Evolutionary conservation across 2,113 vertebrate genomes (phyloP).

Genomic region (human (Homo sapiens)): DNA sequence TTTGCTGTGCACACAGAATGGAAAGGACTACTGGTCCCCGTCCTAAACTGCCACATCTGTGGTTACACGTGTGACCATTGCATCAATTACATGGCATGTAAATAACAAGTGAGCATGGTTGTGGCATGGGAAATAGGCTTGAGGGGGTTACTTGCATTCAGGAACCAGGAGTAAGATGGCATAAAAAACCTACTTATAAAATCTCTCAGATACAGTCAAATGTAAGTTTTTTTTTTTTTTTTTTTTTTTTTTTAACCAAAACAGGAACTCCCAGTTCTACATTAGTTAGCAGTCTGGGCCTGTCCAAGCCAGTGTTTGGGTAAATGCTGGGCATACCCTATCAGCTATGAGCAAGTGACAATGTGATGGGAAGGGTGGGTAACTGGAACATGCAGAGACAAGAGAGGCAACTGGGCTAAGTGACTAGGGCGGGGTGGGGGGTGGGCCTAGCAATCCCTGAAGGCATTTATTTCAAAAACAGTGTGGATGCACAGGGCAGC

Average conservation of each 20-base stretch:
- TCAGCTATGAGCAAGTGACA: neutral
- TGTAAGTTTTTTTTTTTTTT: neutral
- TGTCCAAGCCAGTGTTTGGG: neutral
- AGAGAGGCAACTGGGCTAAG: neutral
- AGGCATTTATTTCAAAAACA: neutral
- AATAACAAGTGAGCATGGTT: neutral
- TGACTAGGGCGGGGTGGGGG: no score
- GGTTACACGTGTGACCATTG: neutral
- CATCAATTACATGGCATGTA: neutral
- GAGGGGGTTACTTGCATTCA: neutral
- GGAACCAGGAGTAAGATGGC: neutral
- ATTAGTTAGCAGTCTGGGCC: neutral
- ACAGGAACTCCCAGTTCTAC: neutral
- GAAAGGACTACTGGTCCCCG: neutral
- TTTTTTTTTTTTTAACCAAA: neutral
- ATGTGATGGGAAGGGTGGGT: neutral
- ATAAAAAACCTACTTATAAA: neutral
- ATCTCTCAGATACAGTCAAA: neutral
- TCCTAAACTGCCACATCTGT: neutral
- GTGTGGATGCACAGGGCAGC: neutral
- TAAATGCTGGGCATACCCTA: neutral
- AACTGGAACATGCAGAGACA: neutral
- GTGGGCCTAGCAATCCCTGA: neutral
- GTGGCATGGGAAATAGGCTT: neutral
- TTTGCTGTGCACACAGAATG: neutral